phyloP scores from a whole-genome alignment of 1,140 invertebrate species.

The Heliconius hermathena region DNA sequence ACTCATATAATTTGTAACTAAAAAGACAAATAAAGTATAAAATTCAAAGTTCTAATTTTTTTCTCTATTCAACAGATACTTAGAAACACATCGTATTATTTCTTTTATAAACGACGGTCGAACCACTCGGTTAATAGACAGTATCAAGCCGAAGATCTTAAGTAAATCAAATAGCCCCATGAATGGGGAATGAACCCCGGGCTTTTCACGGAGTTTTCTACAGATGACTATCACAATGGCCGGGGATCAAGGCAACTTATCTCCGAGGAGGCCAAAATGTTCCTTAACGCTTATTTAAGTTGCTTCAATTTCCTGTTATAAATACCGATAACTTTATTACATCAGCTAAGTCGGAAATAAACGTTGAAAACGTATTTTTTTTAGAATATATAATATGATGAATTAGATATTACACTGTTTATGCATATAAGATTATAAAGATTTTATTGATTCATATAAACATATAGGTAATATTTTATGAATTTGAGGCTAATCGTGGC shows the following conservation, averaged over 20 bases:
- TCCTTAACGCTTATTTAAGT: slow-evolving; percentile 78
- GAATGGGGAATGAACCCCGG: slow-evolving; percentile 76
- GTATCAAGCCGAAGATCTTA: slow-evolving; percentile 78
- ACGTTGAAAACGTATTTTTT: slow-evolving; percentile 30
- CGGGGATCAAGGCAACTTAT: slow-evolving; percentile 76
- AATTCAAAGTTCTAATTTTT: neutral
- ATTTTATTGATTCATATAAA: too few species aligned
- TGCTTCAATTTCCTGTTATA: slow-evolving; percentile 64
- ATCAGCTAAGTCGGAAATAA: neutral
- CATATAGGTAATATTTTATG: too few species aligned
- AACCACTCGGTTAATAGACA: slow-evolving; percentile 74
- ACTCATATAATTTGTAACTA: neutral
- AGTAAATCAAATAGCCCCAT: slow-evolving; percentile 81
- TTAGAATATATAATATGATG: neutral
- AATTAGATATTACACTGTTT: too few species aligned
- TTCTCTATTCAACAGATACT: slow-evolving; percentile 7
- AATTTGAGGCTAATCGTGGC: too few species aligned
- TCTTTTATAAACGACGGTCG: slow-evolving; percentile 61
- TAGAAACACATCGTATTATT: slow-evolving; percentile 46
- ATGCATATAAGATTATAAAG: neutral
- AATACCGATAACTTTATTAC: slow-evolving; percentile 29
- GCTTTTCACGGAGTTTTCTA: slow-evolving; percentile 74
- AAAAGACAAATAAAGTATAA: neutral
- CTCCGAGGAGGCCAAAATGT: slow-evolving; percentile 71
- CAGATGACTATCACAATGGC: slow-evolving; percentile 78